Conservation (phyloP, 1,140 invertebrate species). For the Trigoniulus corallinus region DNA sequence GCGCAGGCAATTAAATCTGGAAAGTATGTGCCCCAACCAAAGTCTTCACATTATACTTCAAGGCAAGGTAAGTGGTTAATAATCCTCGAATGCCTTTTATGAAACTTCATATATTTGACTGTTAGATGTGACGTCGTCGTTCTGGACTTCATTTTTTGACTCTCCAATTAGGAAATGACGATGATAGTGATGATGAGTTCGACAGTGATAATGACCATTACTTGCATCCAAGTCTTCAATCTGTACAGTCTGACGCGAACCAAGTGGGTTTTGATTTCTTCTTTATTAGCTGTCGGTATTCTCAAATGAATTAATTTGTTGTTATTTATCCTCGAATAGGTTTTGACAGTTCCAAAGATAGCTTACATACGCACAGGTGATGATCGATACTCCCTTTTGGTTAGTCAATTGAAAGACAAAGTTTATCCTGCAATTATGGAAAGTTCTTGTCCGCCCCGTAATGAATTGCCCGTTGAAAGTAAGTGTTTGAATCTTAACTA, state of each 20-base stretch:
- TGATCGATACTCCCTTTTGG: constrained; percentile 16
- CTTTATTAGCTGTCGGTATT: too few relatives aligned
- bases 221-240: constrained; percentile 55
- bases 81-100: background rate
- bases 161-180: background rate
- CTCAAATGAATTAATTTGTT: too few relatives aligned
- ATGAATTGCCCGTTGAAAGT: background rate
- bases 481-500: background rate
- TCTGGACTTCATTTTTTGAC: background rate
- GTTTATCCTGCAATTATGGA: background rate
- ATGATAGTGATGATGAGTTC: constrained; percentile 7
- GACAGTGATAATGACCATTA: constrained; percentile 42
- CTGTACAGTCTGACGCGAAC: too few relatives aligned
- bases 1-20: constrained; percentile 62
- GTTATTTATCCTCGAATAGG: too few relatives aligned
- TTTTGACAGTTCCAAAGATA: constrained; percentile 10
- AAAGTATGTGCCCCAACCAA: constrained; percentile 38
- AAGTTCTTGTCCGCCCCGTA: background rate
- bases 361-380: constrained; percentile 13
- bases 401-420: constrained; percentile 16
- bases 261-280: too few relatives aligned
- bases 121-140: background rate
- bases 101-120: background rate
- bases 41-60: too few relatives aligned
- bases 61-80: too few relatives aligned